Conservation (phyloP, 1,140 invertebrate species). For the Diorhabda carinulata region DNA sequence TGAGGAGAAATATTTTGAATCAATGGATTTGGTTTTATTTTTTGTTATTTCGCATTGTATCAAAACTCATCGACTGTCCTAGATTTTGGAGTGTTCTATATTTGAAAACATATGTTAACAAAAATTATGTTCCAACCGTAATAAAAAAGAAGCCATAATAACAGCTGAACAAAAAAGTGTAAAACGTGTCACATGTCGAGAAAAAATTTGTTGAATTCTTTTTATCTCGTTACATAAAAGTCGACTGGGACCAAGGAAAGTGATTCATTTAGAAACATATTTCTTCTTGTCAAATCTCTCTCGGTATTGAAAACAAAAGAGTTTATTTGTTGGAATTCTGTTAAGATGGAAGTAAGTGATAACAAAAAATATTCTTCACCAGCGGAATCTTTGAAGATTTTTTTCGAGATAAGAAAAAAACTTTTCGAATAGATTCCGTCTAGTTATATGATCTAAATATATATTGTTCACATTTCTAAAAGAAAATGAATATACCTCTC, state of each 20-base stretch:
- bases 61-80: not conserved
- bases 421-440: no score
- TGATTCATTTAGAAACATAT: slow-evolving; percentile 13
- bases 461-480: no score
- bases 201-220: slow-evolving; percentile 11
- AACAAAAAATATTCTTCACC: not conserved
- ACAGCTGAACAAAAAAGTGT: not conserved
- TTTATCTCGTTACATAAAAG: slow-evolving; percentile 16
- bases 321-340: slow-evolving; percentile 1
- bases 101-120: slow-evolving; percentile 13
- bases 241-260: slow-evolving; percentile 6
- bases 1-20: no score
- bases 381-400: not conserved
- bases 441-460: no score
- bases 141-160: slow-evolving; percentile 6
- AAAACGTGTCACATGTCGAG: slow-evolving; percentile 8
- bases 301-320: slow-evolving; percentile 1
- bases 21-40: no score
- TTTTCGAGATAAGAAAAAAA: no score
- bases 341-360: not conserved
- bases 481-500: no score
- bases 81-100: slow-evolving; percentile 9
- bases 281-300: slow-evolving; percentile 2
- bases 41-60: no score
- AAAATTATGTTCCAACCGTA: slow-evolving; percentile 10